Evolutionary conservation across 2,113 vertebrate species (phyloP).

Genomic region (Hirundichthys speculiger): DNA sequence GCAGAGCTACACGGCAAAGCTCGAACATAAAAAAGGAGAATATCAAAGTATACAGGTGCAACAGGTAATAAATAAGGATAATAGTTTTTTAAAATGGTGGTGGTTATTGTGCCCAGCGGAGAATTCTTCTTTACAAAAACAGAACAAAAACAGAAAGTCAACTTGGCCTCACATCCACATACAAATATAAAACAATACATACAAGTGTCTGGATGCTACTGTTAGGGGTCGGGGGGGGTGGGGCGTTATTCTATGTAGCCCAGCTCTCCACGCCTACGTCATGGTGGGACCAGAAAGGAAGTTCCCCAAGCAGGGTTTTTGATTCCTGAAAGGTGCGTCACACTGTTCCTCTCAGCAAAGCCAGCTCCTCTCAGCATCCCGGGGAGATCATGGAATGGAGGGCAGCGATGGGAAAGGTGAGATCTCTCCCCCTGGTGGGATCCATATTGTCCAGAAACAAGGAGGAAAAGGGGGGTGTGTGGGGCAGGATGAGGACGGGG

Average conservation of each 20-base stretch:
- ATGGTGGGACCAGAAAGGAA: no score
- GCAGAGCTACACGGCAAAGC: constrained; percentile 76
- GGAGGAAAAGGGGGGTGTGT: constrained; percentile 55
- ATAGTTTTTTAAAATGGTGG: constrained; percentile 88
- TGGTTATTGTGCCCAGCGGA: constrained; percentile 97
- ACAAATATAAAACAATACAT: constrained; percentile 99
- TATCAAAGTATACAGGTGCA: constrained; percentile 87
- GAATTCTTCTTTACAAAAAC: constrained; percentile 83
- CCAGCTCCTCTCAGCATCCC: constrained; percentile 66
- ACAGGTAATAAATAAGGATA: constrained; percentile 98
- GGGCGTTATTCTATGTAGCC: constrained; percentile 83
- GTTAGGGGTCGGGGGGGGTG: constrained; percentile 48
- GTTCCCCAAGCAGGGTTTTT: constrained; percentile 25
- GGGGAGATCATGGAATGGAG: constrained; percentile 42
- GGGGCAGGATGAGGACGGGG: constrained; percentile 36
- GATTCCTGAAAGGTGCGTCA: constrained; percentile 26
- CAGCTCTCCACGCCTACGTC: constrained; percentile 76
- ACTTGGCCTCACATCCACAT: constrained; percentile 98
- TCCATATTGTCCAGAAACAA: constrained; percentile 65
- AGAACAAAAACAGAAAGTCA: constrained; percentile 82
- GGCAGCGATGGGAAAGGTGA: constrained; percentile 52
- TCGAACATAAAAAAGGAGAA: constrained; percentile 81
- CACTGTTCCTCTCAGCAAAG: constrained; percentile 67
- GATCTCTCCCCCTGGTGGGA: constrained; percentile 58
- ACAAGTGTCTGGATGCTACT: constrained; percentile 95